Base-by-base conservation (phyloP, 2,888 invertebrate species). In the Pelosia muscerda region DNA sequence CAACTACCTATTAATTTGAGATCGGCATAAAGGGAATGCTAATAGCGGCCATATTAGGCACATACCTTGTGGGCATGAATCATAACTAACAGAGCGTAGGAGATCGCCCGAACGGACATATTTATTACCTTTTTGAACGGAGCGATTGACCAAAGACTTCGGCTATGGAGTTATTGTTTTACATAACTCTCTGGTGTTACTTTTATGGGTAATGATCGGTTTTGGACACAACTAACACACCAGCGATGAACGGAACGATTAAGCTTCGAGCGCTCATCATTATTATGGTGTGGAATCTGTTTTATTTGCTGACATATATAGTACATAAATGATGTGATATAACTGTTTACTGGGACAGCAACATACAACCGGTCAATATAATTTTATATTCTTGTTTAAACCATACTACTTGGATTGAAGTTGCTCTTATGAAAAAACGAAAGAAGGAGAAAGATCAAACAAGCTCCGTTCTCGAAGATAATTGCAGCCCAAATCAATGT, bases 11-110 rank as follows among this genome's bases (percentile, higher is more conserved):
- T 84, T 84, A 82, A 88, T 88, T 84, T 82, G 80, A 82, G 83
- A 86, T 84, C 80, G 81, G 77, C 87, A 77, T 85, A 87, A 88
- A 90, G 90, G 90, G 88, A 85, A 89, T 86, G 84, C 85, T 91
- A 92, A 90, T 91, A 90, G 88, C 80, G 74, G 68, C 91, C 90
- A 74, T 88, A 85, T 89, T 80, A 69, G 91, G 90, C 66, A 66
- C 81, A 85, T 77, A 79, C 83, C 81, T 79, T 78, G 83, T 65
- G 57, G 64, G 81, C 78, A 84, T 91, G 91, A 92, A 88, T 91
- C 91, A 91, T 86, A 84, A 74, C 74, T 65, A 63, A 69, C 63
- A 57, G 75, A 72, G 90, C 90, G 91, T 90, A 89, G 90, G 90
- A 85, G 84, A 86, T 66, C 66, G 70, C 56, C 64, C 58, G 42